These are phyloP conservation scores for Ichneumoninae sp. DNA, from an alignment of 2,888 invertebrate genomes.

Conservation along the genomic window DNA sequence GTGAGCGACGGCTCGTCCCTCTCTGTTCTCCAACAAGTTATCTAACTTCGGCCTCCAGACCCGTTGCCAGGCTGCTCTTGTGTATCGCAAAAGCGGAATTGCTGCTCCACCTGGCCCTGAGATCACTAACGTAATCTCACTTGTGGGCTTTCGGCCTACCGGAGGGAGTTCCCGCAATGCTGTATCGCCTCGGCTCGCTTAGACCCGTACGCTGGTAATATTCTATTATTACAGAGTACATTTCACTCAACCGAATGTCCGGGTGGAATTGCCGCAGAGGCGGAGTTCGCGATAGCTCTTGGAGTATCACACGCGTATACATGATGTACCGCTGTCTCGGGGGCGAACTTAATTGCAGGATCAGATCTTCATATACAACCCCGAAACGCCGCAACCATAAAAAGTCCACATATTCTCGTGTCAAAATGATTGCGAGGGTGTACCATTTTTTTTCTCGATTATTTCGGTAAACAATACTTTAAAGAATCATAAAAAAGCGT, in stretches of 20 bases:
- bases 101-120: neutral
- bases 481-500: too few species aligned
- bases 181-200: slow-evolving; percentile 29
- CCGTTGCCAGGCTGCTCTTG: neutral
- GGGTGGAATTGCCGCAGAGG: slow-evolving; percentile 19
- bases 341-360: neutral
- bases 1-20: slow-evolving; percentile 4
- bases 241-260: slow-evolving; percentile 27
- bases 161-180: slow-evolving; percentile 38
- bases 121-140: slow-evolving; percentile 28
- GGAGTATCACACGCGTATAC: neutral
- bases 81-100: slow-evolving; percentile 9
- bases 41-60: neutral
- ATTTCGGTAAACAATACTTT: too few species aligned
- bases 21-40: slow-evolving; percentile 16
- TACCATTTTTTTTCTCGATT: neutral
- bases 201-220: slow-evolving; percentile 19
- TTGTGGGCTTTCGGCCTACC: slow-evolving; percentile 46
- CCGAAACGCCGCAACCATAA: neutral
- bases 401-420: neutral
- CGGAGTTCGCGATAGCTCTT: slow-evolving; percentile 13
- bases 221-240: slow-evolving; percentile 56
- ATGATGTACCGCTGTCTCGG: neutral
- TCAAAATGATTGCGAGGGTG: neutral
- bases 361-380: neutral